Evolutionary conservation across 1,140 invertebrate species (phyloP), one percentile per base, ranked within the genome.

Genomic region (Listronotus bonariensis): DNA sequence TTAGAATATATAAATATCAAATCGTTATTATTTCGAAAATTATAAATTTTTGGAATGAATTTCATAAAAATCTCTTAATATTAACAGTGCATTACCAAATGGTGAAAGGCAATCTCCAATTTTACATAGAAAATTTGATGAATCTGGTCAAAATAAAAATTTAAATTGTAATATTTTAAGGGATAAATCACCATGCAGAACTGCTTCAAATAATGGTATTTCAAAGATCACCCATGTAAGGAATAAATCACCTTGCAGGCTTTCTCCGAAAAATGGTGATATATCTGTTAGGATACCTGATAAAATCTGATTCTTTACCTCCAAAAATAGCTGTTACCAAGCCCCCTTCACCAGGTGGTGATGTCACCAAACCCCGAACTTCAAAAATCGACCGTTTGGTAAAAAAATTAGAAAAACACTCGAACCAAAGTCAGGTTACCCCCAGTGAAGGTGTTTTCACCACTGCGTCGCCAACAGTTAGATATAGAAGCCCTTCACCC

Each of bases 401-500:
- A 18, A 45, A 52, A 46, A 58, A 53, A 40, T 32, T 65, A 8
- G 62, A 65, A 20, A 57, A 51, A 7, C 31, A 51, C 3, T 31
- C 17, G 5, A 38, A 57, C 20, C 12, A 46, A 18, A 49, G 17
- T 31, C 17, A 18, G 26, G 8, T 0, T 49, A 20, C 15, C 20
- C 26, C 5, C 12, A 49, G 31, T 18, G 55, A 14, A 6, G 32
- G 12, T 17, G 5, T 42, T 3, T 49, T 59, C 20, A 32, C 11
- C 9, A 56, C 59, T 8, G 54, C 59, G 8, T 17, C 40, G 15
- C 63, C 65, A n/a, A 69, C 67, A 2, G 56, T 72, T 26, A 67
- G 68, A 20, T 72, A 53, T 45, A 65, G 70, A 41, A 68, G 70
- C 60, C 69, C 72, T 15, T 74, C 74, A 14, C 74, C 74, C 3